Evolutionary conservation across 2,797 vertebrate species (phyloP).

Genomic region (Semotilus atromaculatus): DNA sequence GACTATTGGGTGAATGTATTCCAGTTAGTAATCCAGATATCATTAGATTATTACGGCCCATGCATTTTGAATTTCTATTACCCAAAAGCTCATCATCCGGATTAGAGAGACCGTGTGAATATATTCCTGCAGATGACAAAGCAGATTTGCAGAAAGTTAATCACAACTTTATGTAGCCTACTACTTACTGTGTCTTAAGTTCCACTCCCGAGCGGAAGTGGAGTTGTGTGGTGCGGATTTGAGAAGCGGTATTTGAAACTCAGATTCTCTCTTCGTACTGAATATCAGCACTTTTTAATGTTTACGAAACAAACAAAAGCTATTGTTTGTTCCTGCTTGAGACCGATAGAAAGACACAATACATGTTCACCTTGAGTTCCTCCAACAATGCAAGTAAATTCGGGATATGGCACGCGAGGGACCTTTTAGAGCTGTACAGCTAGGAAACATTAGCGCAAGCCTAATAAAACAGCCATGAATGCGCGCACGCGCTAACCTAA

Average conservation of each 20-base stretch:
- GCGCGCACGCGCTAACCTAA: conserved; percentile 24
- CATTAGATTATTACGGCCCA: background rate
- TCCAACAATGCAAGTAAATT: background rate
- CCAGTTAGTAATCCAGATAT: background rate
- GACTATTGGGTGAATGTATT: background rate
- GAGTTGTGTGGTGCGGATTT: background rate
- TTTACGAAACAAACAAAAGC: background rate
- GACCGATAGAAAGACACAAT: no score
- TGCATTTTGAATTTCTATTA: background rate
- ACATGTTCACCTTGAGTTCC: background rate
- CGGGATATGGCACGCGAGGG: background rate
- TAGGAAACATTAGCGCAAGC: background rate
- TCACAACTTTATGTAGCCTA: background rate
- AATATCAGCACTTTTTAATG: background rate
- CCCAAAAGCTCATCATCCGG: conserved; percentile 1
- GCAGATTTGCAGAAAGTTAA: background rate
- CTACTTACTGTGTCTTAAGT: no score
- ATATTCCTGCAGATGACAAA: background rate
- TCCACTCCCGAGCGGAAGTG: background rate
- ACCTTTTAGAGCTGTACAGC: background rate
- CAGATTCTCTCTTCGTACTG: background rate
- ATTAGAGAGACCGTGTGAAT: background rate
- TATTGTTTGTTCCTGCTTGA: background rate
- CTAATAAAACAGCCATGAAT: background rate
- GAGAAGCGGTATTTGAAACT: background rate